A percentile compares a stretch with the other conserved stretches of the same genome.
phyloP scores from a whole-genome alignment of 2,888 invertebrate species.

The Marasmarcha lunaedactyla region DNA sequence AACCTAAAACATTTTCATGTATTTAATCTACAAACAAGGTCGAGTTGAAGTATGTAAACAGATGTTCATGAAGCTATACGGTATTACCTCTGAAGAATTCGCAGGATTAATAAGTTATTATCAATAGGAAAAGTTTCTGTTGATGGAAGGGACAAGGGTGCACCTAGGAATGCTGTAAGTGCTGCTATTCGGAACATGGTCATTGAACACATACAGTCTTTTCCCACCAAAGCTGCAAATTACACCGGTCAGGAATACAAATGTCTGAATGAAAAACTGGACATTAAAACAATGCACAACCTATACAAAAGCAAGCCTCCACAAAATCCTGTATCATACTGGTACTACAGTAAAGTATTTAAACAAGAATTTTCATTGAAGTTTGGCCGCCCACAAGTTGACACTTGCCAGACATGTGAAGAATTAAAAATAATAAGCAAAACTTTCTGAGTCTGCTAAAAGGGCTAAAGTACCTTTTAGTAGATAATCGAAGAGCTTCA shows the following conservation, averaged over 20 bases:
- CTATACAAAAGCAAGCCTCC: constrained; percentile 4
- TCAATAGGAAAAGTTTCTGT: constrained; percentile 2
- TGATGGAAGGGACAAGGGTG: not conserved
- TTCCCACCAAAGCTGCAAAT: constrained; percentile 1
- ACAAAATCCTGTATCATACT: constrained; percentile 2
- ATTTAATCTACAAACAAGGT: too few species aligned
- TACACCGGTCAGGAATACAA: not conserved
- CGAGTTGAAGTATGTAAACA: too few species aligned
- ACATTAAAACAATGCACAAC: constrained; percentile 4
- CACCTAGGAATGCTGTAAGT: too few species aligned
- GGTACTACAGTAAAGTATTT: constrained; percentile 4
- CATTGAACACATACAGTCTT: constrained; percentile 3
- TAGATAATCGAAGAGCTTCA: constrained; percentile 1
- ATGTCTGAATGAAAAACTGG: constrained; percentile 3
- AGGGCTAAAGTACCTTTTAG: constrained; percentile 2
- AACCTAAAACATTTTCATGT: too few species aligned
- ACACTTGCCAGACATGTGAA: constrained; percentile 9
- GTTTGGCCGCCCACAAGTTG: constrained; percentile 9
- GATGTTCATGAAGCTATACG: not conserved
- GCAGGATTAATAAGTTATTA: constrained; percentile 2
- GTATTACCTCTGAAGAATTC: not conserved
- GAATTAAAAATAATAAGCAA: constrained; percentile 8
- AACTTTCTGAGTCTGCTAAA: constrained; percentile 7
- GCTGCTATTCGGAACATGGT: too few species aligned
- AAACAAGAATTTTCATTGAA: constrained; percentile 2